Evolutionary conservation across 2,113 vertebrate species (phyloP).

Genomic region (Globicephala melas): DNA sequence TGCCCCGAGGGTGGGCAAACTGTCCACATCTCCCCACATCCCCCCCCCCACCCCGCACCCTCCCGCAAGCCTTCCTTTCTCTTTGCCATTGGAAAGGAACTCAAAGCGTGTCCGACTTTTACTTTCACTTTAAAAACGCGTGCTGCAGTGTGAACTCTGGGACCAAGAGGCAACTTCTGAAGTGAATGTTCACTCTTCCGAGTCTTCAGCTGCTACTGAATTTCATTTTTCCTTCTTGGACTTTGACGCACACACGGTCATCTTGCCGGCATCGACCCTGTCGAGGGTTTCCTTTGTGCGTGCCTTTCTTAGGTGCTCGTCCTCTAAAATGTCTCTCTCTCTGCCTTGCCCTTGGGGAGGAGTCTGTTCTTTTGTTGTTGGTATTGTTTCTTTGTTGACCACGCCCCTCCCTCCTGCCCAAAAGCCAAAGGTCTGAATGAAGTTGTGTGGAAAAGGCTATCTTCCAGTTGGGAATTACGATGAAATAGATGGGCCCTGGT

Average conservation of each 20-base stretch:
- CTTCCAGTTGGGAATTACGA: rapidly evolving
- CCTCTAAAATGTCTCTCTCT: not conserved
- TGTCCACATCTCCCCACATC: rapidly evolving
- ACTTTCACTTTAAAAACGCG: not conserved
- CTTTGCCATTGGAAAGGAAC: not conserved
- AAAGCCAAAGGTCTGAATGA: not conserved
- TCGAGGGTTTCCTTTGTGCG: rapidly evolving
- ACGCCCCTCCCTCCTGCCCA: rapidly evolving
- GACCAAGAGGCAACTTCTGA: not conserved
- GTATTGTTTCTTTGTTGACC: not conserved
- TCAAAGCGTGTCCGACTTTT: not conserved
- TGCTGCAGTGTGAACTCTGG: not conserved
- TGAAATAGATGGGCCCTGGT: rapidly evolving
- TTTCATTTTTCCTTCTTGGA: not conserved
- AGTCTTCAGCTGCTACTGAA: rapidly evolving
- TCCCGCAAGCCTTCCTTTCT: not conserved
- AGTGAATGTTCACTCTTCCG: not conserved
- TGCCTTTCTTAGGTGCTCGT: too few species aligned
- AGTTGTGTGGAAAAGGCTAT: not conserved
- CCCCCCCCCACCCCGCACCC: too few species aligned
- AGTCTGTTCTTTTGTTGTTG: not conserved
- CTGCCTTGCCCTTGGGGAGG: not conserved
- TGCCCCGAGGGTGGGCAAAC: rapidly evolving
- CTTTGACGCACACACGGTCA: not conserved
- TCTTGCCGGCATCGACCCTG: rapidly evolving